Base-by-base conservation (phyloP, 2,888 invertebrate species). In the Temnothorax unifasciatus region DNA sequence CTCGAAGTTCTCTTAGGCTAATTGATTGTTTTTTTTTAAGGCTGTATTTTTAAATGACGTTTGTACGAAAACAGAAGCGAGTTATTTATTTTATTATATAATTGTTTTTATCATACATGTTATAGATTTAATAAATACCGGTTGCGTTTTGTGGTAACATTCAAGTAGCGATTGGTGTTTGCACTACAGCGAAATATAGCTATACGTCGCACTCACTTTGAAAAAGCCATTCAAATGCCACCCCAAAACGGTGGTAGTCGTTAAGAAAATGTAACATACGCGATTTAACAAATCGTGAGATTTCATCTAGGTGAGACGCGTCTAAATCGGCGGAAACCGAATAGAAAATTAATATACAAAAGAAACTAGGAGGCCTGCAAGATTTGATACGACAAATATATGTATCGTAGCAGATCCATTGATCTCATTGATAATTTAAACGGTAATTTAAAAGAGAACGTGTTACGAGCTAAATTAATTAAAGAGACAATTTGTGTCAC, bases 401-500 rank as follows among this genome's bases (percentile, higher is more conserved):
- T n/a, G 52, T 25, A 69, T 54, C 18, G 38, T 63, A 76, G 25
- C 38, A 25, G 38, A 82, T 52, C 34, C n/a, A 44, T 38, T 15
- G 44, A 41, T 77, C 29, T 44, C 15, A 47, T 77, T 54, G 74
- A 29, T 29, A 29, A 29, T 29, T 29, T 29, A 29, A 29, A 29
- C 41, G 54, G n/a, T 50, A 73, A 57, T 64, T 73, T 44, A 38
- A 54, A 73, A 34, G 3, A 41, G 44, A 11, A 71, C 29, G 25
- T 18, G 41, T 21, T 21, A 54, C 41, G 71, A 77, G 29, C 18
- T 77, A 54, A 77, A 75, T 66, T 41, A 69, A 41, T 68, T 63
- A 34, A 71, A 66, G 29, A 21, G 64, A 87, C 47, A 61, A n/a
- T 38, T 64, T 11, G 2, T 41, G 21, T 77, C 81, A 82, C 82